Conservation (phyloP, 1,140 invertebrate genomes). For the Musca domestica region DNA sequence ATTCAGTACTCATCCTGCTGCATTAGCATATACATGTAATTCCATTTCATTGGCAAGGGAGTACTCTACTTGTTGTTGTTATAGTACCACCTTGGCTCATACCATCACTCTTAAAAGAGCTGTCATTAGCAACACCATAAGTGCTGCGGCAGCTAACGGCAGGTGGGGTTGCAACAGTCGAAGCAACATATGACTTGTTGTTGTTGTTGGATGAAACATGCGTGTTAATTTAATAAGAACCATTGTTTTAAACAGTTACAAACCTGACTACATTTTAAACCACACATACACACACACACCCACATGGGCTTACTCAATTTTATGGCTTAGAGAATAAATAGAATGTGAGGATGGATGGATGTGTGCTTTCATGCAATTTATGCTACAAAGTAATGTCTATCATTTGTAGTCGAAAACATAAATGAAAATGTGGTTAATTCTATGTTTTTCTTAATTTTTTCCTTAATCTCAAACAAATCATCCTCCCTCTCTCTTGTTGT, state of each 20-base stretch:
- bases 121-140: slow-evolving; percentile 4
- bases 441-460: not conserved
- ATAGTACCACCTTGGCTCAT: too few relatives aligned
- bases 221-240: slow-evolving; percentile 18
- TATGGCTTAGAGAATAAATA: not conserved
- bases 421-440: not conserved
- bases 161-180: not conserved
- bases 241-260: not conserved
- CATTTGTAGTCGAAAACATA: too few relatives aligned
- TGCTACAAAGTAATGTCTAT: not conserved
- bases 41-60: too few relatives aligned
- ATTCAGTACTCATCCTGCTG: not conserved
- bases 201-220: not conserved
- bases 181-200: slow-evolving; percentile 15
- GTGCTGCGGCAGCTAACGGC: too few relatives aligned
- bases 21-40: too few relatives aligned
- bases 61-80: too few relatives aligned
- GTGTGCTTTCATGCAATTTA: too few relatives aligned
- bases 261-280: not conserved
- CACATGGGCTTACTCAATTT: too few relatives aligned
- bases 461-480: not conserved
- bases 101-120: not conserved
- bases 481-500: slow-evolving; percentile 3
- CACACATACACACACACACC: not conserved
- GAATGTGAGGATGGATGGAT: not conserved